A percentile compares a stretch with the other conserved stretches of the same genome.
Conservation (phyloP, 2,113 vertebrate species). For the Pimephales promelas region DNA sequence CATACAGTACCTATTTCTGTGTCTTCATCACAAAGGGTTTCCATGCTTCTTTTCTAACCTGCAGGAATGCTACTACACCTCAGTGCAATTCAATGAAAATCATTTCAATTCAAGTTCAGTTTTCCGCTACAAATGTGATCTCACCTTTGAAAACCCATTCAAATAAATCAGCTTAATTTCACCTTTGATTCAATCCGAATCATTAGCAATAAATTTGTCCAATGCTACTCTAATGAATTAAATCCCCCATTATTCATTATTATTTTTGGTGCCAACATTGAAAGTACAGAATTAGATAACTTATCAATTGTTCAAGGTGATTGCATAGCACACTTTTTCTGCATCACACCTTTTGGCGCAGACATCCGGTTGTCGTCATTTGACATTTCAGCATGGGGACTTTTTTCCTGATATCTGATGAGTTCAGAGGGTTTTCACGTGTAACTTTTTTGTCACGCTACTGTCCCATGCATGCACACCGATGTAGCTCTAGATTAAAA, state of each 20-base stretch:
- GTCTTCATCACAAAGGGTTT: slow-evolving; percentile 14
- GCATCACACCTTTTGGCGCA: background rate
- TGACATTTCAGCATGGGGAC: slow-evolving; percentile 55
- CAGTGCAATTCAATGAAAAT: background rate
- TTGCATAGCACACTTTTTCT: background rate
- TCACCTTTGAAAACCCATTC: background rate
- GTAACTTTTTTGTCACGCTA: slow-evolving; percentile 23
- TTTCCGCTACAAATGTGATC: background rate
- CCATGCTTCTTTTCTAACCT: slow-evolving; percentile 11
- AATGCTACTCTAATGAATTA: background rate
- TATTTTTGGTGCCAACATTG: background rate
- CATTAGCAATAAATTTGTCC: background rate
- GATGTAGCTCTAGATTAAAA: slow-evolving; percentile 35
- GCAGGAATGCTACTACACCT: slow-evolving; percentile 3
- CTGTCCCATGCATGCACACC: slow-evolving; percentile 32
- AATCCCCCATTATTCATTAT: background rate
- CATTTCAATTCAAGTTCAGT: background rate
- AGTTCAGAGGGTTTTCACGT: slow-evolving; percentile 43
- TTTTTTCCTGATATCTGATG: slow-evolving; percentile 54
- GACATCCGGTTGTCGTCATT: slow-evolving; percentile 43
- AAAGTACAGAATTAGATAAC: background rate
- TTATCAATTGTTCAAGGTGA: background rate
- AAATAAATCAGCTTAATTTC: background rate
- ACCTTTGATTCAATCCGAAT: background rate
- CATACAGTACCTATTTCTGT: background rate